Base-by-base conservation (phyloP, 2,113 vertebrate genomes). In the Notothenia rossii region DNA sequence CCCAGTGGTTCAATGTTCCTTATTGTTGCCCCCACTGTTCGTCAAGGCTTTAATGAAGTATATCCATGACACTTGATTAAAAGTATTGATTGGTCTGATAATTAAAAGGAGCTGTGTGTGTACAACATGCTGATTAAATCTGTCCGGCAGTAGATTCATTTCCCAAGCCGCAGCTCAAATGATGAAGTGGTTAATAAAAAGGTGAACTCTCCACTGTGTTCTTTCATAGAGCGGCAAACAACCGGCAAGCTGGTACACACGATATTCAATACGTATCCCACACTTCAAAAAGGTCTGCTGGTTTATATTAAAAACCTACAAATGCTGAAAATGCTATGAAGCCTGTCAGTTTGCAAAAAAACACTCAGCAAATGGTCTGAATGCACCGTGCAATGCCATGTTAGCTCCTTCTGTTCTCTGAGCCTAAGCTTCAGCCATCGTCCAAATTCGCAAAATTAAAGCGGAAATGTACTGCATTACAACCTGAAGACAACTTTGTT, bases 391-490 rank as follows among this genome's bases (percentile, higher is more conserved):
- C 64, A 64, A 79, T 69, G 75, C 80, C 70, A 65, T 63, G 25
- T 76, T 80, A 86, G 82, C 58, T 3, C 14, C 62, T 7, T 59
- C 61, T 25, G 20, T 18, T 79, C 64, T 59, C 17, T 40, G 59
- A 48, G 45, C 29, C 63, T n/a, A 48, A 18, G 68, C 73, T 61
- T 58, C 71, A 58, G 69, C 14, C 29, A 68, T 36, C 9, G 9
- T 60, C 69, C 75, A 72, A 77, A 72, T 45, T 33, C 29, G 67
- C 60, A 79, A 78, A 84, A 80, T 61, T 46, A 82, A 87, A 81
- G 80, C 78, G 60, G 54, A 66, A 53, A 59, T 36, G 70, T 76
- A 85, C 75, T 72, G 65, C 3, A 22, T 45, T 43, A 40, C 71
- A 71, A 66, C 73, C 54, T 43, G 11, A 82, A 56, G 50, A 40